Evolutionary conservation across 2,888 invertebrate species (phyloP), one percentile per base, ranked within the genome.

Genomic region (Danaus chrysippus): DNA sequence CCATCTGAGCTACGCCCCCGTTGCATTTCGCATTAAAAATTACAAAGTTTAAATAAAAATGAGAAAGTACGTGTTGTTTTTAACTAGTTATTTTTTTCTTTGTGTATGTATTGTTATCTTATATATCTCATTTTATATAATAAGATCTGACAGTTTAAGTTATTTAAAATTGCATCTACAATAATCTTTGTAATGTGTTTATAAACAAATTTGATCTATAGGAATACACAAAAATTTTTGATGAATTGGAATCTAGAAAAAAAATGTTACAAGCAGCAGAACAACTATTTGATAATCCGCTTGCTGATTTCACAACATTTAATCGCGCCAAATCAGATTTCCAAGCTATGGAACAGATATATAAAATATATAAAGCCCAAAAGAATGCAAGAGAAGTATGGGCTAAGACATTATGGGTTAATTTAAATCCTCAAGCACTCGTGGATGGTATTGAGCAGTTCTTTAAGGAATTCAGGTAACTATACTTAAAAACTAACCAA

Each of bases 401-500:
- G 98, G 94, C 96, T 0, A 95, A 95, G 82, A 97, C 96, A 0
- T 81, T 97, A 11, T 98, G 98, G 98, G 93, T 92, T 9, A 94
- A 98, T 82, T 88, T 98, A 56, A 95, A 97, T 83, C 95, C 98
- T 1, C 95, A 96, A 74, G 93, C 94, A 0, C 86, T 98, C 49
- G 93, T 96, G 10, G 96, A 97, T 62, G 97, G 97, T 3, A 97
- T 98, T 74, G 97, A 98, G 70, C 93, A 92, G 68, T 97, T 95
- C 86, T 91, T 97, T 67, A 95, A 94, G 75, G 95, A 95, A 71
- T 96, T 95, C 73, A 92, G 91, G 91, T 90, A 61, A 58, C 59
- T 17, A 56, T 9, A 10, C 13, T 13, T 12, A 10, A 46, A 46
- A 12, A 12, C 3, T 46, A 13, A 13, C 6, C 46, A 34, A 34